Conservation (phyloP, 2,888 invertebrate species). For the Tenthredo scrophulariae region DNA sequence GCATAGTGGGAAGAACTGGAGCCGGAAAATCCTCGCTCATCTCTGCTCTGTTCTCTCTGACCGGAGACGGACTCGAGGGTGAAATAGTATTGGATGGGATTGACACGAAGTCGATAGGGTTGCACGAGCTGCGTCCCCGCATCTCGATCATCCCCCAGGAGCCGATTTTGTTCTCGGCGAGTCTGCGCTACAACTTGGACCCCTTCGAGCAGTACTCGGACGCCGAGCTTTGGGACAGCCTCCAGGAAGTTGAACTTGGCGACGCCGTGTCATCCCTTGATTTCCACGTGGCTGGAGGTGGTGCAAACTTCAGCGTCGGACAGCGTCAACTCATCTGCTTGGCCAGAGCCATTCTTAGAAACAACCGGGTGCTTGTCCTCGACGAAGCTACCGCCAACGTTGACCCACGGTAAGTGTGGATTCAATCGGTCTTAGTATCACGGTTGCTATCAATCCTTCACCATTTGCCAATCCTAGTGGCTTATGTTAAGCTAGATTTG, state of each 20-base stretch:
- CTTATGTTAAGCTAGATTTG: not conserved
- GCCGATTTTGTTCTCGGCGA: slow-evolving; percentile 84
- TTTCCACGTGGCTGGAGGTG: slow-evolving; percentile 80
- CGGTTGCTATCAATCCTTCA: not conserved
- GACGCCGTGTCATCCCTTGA: slow-evolving; percentile 79
- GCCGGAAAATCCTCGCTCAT: slow-evolving; percentile 91
- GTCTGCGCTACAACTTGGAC: slow-evolving; percentile 86
- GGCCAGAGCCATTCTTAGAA: slow-evolving; percentile 83
- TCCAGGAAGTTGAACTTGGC: slow-evolving; percentile 81
- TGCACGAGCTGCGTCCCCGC: slow-evolving; percentile 87
- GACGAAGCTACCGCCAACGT: slow-evolving; percentile 88
- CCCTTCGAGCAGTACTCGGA: slow-evolving; percentile 85
- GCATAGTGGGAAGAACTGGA: slow-evolving; percentile 91
- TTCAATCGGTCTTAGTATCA: not conserved
- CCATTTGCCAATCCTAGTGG: not conserved
- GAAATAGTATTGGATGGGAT: slow-evolving; percentile 89
- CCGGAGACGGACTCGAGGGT: slow-evolving; percentile 86
- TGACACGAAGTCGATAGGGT: slow-evolving; percentile 85
- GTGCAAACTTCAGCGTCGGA: slow-evolving; percentile 84
- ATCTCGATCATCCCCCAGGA: slow-evolving; percentile 90
- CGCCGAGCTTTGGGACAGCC: slow-evolving; percentile 83
- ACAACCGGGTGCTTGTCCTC: slow-evolving; percentile 83
- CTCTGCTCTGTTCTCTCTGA: slow-evolving; percentile 89
- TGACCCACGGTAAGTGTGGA: slow-evolving; percentile 80
- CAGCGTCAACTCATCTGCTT: slow-evolving; percentile 85